These are phyloP conservation scores for Struthio camelus DNA, from an alignment of 2,113 vertebrate species.

Conservation along the genomic window DNA sequence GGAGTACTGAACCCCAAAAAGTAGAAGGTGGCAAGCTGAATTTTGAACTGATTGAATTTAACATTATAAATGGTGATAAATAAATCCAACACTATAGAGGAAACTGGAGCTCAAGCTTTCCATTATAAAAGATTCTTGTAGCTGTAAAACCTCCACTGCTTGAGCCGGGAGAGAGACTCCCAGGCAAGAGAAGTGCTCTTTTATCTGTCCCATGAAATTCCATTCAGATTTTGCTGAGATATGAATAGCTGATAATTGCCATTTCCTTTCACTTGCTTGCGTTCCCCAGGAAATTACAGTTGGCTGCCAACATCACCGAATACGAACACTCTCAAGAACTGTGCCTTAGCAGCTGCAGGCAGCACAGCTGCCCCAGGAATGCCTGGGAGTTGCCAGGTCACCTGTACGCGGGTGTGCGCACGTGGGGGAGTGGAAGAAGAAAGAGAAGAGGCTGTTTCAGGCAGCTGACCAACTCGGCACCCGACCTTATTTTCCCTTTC, in stretches of 20 bases:
- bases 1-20: not conserved
- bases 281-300: not conserved
- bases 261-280: not conserved
- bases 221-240: constrained; percentile 6
- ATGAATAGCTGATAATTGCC: constrained; percentile 36
- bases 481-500: rapidly evolving
- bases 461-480: not conserved
- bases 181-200: not conserved
- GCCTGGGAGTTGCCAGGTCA: not conserved
- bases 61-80: not conserved
- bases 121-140: not conserved
- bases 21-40: not conserved
- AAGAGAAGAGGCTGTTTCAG: rapidly evolving
- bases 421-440: rapidly evolving
- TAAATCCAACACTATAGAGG: not conserved
- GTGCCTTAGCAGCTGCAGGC: not conserved
- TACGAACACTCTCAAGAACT: not conserved
- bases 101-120: not conserved
- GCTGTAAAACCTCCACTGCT: not conserved
- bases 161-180: not conserved
- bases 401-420: rapidly evolving
- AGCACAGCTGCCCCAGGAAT: not conserved
- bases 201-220: constrained; percentile 22
- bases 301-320: not conserved
- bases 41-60: not conserved